phyloP scores from a whole-genome alignment of 2,888 invertebrate genomes.

The Tetragnatha montana region DNA sequence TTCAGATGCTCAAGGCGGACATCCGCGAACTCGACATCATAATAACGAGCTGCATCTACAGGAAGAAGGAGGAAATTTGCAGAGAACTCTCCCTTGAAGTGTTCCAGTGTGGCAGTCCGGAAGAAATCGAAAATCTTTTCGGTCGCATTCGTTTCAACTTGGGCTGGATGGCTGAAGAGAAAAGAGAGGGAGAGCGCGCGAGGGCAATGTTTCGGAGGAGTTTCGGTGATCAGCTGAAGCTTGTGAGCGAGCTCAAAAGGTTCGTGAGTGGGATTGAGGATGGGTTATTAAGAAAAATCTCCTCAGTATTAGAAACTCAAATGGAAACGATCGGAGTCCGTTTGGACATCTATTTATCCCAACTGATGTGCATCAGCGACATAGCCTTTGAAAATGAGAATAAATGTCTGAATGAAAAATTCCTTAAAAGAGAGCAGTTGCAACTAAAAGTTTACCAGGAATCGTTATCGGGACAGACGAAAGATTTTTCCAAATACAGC shows the following conservation, averaged over 20 bases:
- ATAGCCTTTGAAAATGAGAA: no score
- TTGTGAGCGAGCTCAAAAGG: no score
- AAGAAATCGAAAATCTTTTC: neutral
- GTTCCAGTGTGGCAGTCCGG: neutral
- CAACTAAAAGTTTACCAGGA: neutral
- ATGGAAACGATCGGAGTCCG: no score
- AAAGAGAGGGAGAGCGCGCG: neutral
- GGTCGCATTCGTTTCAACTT: neutral
- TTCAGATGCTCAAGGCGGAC: slow-evolving; percentile 16
- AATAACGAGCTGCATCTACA: slow-evolving; percentile 15
- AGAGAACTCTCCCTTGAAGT: neutral
- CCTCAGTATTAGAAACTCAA: no score
- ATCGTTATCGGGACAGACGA: neutral
- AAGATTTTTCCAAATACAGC: neutral
- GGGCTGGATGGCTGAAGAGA: neutral
- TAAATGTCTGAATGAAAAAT: no score
- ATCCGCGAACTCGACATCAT: slow-evolving; percentile 1
- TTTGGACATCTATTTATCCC: no score
- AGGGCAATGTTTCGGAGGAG: neutral
- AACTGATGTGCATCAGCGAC: no score
- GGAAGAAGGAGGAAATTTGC: neutral
- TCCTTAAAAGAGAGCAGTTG: neutral
- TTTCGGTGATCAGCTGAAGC: neutral
- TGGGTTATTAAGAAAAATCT: no score
- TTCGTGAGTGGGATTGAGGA: no score